These are phyloP conservation scores for Sylvilagus floridanus DNA, from an alignment of 2,797 vertebrate genomes.

Conservation along the genomic window DNA sequence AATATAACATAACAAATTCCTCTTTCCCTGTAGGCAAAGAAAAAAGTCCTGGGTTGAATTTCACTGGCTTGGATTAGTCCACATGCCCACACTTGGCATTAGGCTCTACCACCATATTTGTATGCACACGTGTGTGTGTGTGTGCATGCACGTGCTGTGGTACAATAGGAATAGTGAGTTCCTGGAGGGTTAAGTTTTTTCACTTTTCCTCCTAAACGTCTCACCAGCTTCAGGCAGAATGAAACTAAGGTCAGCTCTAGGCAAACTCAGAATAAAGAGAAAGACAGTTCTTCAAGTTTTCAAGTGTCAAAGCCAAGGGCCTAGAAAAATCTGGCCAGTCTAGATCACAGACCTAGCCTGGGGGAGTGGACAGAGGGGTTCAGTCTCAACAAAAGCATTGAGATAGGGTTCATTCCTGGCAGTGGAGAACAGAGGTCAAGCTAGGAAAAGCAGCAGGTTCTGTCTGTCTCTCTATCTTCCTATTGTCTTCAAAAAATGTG, in stretches of 20 bases:
- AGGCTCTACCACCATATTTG: not conserved
- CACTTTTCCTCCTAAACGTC: not conserved
- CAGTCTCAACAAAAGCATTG: not conserved
- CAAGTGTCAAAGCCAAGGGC: not conserved
- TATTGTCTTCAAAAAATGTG: too few relatives aligned
- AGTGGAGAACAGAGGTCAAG: not conserved
- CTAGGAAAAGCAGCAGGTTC: not conserved
- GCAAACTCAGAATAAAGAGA: not conserved
- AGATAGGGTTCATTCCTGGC: not conserved
- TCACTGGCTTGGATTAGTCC: not conserved
- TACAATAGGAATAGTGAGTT: not conserved
- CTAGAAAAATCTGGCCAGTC: not conserved
- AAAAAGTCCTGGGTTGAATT: not conserved
- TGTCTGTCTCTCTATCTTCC: not conserved
- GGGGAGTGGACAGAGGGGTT: not conserved
- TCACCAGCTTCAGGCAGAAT: not conserved
- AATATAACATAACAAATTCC: too few relatives aligned
- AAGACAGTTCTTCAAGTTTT: not conserved
- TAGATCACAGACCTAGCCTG: not conserved
- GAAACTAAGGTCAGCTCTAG: not conserved
- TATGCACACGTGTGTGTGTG: not conserved
- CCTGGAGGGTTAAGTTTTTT: not conserved
- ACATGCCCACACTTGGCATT: not conserved
- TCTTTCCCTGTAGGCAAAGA: not conserved
- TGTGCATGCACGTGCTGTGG: too few relatives aligned